Percentiles rank a stretch among this genome's conserved stretches.
Conservation (phyloP, 2,888 invertebrate species). For the Allolobophora icterica region DNA sequence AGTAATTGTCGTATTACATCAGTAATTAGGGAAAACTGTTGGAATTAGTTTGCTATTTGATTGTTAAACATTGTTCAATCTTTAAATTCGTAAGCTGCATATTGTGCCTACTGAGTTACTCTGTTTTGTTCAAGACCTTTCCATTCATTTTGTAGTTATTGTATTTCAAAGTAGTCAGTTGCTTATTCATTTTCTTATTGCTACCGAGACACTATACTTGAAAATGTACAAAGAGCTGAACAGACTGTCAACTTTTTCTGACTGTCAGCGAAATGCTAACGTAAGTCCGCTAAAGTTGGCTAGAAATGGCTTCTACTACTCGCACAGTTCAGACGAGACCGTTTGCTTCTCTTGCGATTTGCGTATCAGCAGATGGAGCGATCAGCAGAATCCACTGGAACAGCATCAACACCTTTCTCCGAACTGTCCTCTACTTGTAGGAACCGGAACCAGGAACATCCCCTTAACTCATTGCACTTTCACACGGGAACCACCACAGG, state of each 20-base stretch:
- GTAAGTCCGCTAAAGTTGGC: neutral
- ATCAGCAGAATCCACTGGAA: neutral
- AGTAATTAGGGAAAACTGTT: neutral
- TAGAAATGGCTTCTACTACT: neutral
- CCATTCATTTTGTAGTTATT: too few relatives aligned
- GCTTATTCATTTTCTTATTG: neutral
- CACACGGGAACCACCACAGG: neutral
- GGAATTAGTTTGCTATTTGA: neutral
- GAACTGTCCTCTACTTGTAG: neutral
- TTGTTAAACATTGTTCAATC: neutral
- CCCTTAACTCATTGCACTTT: neutral
- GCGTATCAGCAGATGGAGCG: neutral
- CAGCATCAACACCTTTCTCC: neutral
- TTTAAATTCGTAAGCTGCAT: too few relatives aligned
- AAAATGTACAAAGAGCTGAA: neutral
- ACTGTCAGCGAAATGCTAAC: neutral
- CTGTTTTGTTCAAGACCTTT: too few relatives aligned
- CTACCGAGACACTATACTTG: neutral
- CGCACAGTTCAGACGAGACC: neutral
- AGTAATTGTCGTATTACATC: neutral
- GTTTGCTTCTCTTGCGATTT: neutral
- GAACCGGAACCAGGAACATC: neutral
- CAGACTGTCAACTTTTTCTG: neutral
- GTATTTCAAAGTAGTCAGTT: neutral
- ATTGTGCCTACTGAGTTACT: neutral